phyloP scores from a whole-genome alignment of 1,140 invertebrate genomes.

The Zaprionus camerounensis region DNA sequence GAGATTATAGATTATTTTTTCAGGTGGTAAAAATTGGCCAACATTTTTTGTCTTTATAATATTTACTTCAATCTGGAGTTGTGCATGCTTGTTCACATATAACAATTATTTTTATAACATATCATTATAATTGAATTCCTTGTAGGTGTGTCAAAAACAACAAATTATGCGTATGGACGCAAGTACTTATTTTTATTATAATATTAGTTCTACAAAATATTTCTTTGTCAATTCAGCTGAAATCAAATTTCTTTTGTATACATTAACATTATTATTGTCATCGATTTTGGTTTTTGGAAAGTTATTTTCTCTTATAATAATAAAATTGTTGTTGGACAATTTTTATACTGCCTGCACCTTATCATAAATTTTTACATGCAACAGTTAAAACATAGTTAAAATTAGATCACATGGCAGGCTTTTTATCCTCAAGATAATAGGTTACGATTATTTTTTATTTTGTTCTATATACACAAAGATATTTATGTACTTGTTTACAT shows the following conservation, averaged over 20 bases:
- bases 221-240: not conserved
- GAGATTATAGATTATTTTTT: constrained; percentile 63
- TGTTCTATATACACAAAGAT: constrained; percentile 16
- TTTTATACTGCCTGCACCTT: constrained; percentile 36
- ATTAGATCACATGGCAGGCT: constrained; percentile 69
- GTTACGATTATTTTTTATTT: constrained; percentile 11
- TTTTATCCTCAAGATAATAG: constrained; percentile 32
- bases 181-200: not conserved
- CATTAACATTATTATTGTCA: constrained; percentile 23
- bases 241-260: not conserved
- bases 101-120: not conserved
- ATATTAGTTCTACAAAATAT: not conserved
- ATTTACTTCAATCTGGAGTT: not conserved
- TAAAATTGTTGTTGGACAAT: constrained; percentile 16
- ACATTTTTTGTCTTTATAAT: not conserved
- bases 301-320: constrained; percentile 61
- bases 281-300: constrained; percentile 4
- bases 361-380: constrained; percentile 12
- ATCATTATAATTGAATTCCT: not conserved
- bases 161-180: not conserved
- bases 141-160: not conserved
- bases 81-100: not conserved
- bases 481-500: not conserved
- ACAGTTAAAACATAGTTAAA: constrained; percentile 56
- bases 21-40: not conserved